Evolutionary conservation across 35 echinoderm and acorn worm species (phyloP), one percentile per base, ranked within the genome.

Genomic region (Diadema setosum): DNA sequence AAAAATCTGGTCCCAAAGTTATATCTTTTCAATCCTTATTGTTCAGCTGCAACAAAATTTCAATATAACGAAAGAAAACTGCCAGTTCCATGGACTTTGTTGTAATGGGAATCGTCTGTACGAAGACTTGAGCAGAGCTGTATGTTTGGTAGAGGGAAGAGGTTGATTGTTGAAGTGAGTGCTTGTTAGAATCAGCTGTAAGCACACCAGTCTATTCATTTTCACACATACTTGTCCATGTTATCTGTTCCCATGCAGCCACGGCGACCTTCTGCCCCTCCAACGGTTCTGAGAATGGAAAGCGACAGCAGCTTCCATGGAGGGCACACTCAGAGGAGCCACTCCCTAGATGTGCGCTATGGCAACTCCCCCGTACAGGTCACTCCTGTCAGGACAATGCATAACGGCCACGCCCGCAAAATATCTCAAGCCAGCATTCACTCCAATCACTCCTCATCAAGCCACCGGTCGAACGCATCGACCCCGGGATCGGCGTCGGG

Each of bases 381-480:
- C 41, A 46, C 39, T 65, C 39, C 35, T 12, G 84, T 87, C 44
- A 39, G 73, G n/a, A 78, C 73, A 36, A 78, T 44, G n/a, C 73
- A 39, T 78, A 78, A 78, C n/a, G 73, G 73, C 37, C 25, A 26
- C 1, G 73, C 73, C 37, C 73, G 73, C 11, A 78, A 78, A 78
- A 78, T 78, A 78, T 78, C 85, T 9, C 65, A 65, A 70, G 30
- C 63, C 63, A 87, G 85, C 41, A 75, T 44, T 30, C 85, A 36
- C 23, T 78, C 73, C 24, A 78, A 78, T 44, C 20, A 15, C 42
- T 87, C 64, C 17, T 18, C 41, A 75, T 87, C 61, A 15, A 87
- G 85, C 85, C 40, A 15, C 25, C 60, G 65, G 18, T 86, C 42
- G 37, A 65, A 35, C 20, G 33, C 31, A 18, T 43, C 63, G 15